Conservation (phyloP, 2,113 vertebrate genomes). For the Apteryx owenii region DNA sequence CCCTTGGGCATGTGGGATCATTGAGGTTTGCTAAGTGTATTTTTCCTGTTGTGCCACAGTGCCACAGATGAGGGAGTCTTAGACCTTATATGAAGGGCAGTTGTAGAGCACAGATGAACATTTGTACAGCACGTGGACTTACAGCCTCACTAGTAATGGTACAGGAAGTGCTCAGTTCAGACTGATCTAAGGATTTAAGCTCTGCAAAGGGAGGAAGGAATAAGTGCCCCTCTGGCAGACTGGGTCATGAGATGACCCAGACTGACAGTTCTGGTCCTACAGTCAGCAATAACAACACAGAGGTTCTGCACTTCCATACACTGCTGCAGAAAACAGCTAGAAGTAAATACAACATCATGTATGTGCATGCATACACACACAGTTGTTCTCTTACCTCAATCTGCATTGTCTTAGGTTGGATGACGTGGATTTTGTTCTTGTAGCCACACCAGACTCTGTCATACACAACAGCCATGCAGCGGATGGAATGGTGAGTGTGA, state of each 20-base stretch:
- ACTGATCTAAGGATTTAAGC: background rate
- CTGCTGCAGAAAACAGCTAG: background rate
- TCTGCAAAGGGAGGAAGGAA: background rate
- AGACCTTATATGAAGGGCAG: background rate
- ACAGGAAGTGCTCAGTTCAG: background rate
- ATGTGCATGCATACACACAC: fast-evolving
- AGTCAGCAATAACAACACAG: background rate
- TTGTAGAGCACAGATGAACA: background rate
- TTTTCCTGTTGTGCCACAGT: background rate
- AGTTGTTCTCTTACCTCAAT: slow-evolving; percentile 83
- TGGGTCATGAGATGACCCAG: background rate
- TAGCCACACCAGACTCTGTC: slow-evolving; percentile 98
- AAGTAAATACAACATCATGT: background rate
- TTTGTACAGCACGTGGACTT: background rate
- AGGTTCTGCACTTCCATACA: background rate
- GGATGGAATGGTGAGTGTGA: slow-evolving; percentile 96
- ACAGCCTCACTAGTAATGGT: background rate
- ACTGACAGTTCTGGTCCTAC: background rate
- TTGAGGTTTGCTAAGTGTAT: background rate
- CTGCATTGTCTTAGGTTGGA: slow-evolving; percentile 99
- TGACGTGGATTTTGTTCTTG: slow-evolving; percentile 98
- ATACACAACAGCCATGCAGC: slow-evolving; percentile 97
- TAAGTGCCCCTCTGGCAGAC: background rate
- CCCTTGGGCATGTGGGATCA: background rate
- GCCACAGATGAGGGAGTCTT: background rate